A percentile compares a stretch with the other conserved stretches of the same genome.
These are phyloP conservation scores for Arge pagana DNA, from an alignment of 2,888 invertebrate genomes.

Conservation along the genomic window DNA sequence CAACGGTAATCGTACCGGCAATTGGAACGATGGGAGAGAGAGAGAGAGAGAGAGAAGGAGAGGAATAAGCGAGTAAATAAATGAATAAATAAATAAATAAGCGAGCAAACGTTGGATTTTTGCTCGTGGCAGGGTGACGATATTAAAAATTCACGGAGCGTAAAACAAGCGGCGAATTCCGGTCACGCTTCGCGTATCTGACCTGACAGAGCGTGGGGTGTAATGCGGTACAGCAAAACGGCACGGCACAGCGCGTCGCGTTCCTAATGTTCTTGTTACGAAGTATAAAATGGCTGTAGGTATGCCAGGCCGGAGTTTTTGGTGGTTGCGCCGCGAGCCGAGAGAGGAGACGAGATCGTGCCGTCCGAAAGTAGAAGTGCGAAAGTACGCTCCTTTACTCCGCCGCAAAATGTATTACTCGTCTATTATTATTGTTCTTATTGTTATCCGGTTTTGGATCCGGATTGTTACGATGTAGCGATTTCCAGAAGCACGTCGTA, in stretches of 20 bases:
- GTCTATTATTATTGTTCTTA: no score
- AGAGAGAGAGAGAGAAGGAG: conserved; percentile 9
- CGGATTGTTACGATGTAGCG: no score
- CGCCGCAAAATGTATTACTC: no score
- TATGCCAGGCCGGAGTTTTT: not conserved
- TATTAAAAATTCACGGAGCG: conserved; percentile 23
- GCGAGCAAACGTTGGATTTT: conserved; percentile 1
- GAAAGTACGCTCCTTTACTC: no score
- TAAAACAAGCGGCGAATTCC: conserved; percentile 24
- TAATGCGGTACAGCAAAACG: conserved; percentile 19
- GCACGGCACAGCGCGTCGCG: conserved; percentile 1
- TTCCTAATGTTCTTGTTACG: conserved; percentile 24
- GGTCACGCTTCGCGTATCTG: conserved; percentile 24
- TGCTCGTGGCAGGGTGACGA: not conserved
- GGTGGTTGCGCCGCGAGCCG: not conserved
- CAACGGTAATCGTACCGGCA: not conserved
- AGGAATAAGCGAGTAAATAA: conserved; percentile 1
- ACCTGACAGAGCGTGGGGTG: conserved; percentile 11
- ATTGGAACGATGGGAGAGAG: not conserved
- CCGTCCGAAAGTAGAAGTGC: conserved; percentile 15
- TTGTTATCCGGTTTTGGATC: no score
- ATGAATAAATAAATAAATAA: no score
- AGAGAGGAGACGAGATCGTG: conserved; percentile 16
- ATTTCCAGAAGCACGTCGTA: no score
- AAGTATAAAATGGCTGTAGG: conserved; percentile 3